Evolutionary conservation across 2,113 vertebrate genomes (phyloP), one percentile per base, ranked within the genome.

Genomic region (Leptobrachium leishanense): DNA sequence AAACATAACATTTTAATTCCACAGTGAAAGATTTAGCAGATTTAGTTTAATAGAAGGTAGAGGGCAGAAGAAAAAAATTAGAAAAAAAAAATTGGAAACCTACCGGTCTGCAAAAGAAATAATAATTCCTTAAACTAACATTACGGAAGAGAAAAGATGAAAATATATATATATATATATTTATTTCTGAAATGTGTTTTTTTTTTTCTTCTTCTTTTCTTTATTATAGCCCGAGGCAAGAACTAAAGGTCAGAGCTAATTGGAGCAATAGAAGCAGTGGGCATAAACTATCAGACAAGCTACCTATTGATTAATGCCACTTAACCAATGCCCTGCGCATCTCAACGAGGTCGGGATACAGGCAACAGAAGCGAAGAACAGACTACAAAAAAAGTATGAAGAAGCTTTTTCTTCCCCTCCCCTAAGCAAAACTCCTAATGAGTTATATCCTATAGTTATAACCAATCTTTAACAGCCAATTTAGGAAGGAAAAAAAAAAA

Each of bases 241-340:
- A 71, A 86, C 57, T 55, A 88, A 89, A 90, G 86, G 85, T 90
- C 83, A 84, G 59, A 53, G 87, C 83, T 89, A 88, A 90, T 85
- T 91, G 87, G 84, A 72, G 75, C 43, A 85, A 75, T 69, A 87
- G 72, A 1, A 82, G 59, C 1, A 72, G 82, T 80, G 82, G 79
- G 67, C n/a, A 82, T 53, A 84, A 57, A 78, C 72, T 85, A 83
- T 83, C 43, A 42, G 87, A 77, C 12, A 59, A 57, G 62, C 75
- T 70, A 68, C 2, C 64, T 77, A 44, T 43, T 74, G 83, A 88
- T 81, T 81, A 86, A 86, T 79, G 82, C 53, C 67, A 84, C 59
- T 65, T 46, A 84, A 81, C 62, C 57, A 71, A 53, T 83, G 55
- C 68, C 82, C 84, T 82, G 82, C 82, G n/a, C 39, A 81, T 65